phyloP scores from a whole-genome alignment of 2,888 invertebrate genomes.

The Thecophora atra region DNA sequence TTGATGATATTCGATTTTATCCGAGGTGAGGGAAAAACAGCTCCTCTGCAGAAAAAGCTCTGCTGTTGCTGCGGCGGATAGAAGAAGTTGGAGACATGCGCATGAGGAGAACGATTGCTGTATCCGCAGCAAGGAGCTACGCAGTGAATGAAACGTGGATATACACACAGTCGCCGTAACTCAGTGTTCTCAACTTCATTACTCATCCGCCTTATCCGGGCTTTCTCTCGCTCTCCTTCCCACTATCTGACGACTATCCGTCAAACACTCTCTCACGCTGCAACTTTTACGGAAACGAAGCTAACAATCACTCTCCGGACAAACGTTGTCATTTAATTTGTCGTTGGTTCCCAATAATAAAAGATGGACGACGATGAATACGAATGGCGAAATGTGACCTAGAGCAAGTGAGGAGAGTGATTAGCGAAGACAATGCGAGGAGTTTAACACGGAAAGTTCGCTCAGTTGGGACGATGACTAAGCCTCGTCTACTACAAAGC shows the following conservation, averaged over 20 bases:
- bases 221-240: conserved; percentile 27
- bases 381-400: neutral
- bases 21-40: too few relatives aligned
- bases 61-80: conserved; percentile 3
- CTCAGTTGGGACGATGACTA: too few relatives aligned
- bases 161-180: neutral
- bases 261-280: too few relatives aligned
- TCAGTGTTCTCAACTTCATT: conserved; percentile 9
- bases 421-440: neutral
- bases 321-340: conserved; percentile 57
- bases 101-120: conserved; percentile 23
- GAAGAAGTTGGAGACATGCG: conserved; percentile 54
- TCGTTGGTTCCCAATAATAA: conserved; percentile 48
- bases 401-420: neutral
- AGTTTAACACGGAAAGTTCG: too few relatives aligned
- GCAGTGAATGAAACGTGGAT: conserved; percentile 14
- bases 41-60: neutral
- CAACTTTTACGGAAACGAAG: conserved; percentile 50
- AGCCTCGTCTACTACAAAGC: too few relatives aligned
- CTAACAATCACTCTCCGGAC: conserved; percentile 62
- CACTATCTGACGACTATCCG: too few relatives aligned
- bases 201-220: conserved; percentile 32
- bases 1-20: neutral
- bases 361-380: neutral
- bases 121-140: neutral